Conservation (phyloP, 2,113 vertebrate genomes). For the Tympanuchus pallidicinctus region DNA sequence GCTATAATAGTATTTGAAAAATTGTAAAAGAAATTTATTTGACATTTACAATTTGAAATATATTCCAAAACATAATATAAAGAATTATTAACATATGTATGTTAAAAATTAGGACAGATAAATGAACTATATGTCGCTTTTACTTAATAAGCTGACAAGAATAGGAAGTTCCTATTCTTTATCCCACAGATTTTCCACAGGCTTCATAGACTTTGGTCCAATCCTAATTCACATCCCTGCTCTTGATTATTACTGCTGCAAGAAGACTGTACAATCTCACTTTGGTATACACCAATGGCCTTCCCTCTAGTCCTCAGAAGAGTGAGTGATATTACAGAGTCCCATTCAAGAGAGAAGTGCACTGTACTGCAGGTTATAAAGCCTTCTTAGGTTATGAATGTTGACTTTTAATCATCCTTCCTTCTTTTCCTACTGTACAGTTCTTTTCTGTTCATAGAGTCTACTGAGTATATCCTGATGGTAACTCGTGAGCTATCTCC, state of each 20-base stretch:
- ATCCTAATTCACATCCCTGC: not conserved
- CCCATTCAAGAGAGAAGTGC: not conserved
- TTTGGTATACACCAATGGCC: not conserved
- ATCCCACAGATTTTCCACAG: not conserved
- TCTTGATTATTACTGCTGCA: not conserved
- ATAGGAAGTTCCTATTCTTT: not conserved
- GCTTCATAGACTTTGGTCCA: not conserved
- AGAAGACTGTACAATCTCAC: not conserved
- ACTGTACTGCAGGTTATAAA: fast-evolving
- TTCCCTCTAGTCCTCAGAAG: not conserved
- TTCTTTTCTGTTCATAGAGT: not conserved
- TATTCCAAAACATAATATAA: conserved; percentile 43
- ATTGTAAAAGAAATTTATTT: conserved; percentile 41
- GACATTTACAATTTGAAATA: conserved; percentile 61
- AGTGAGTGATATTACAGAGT: not conserved
- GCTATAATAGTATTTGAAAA: conserved; percentile 52
- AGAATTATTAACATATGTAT: not conserved
- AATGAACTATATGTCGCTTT: not conserved
- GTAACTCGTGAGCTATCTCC: not conserved
- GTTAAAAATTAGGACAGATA: not conserved
- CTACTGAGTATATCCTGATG: fast-evolving
- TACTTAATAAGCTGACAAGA: not conserved
- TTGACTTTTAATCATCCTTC: not conserved
- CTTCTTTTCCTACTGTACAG: not conserved
- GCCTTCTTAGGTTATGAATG: not conserved